A percentile compares a stretch with the other conserved stretches of the same genome.
These are phyloP conservation scores for Dasysyrphus albostriatus DNA, from an alignment of 2,888 invertebrate genomes.

Conservation along the genomic window DNA sequence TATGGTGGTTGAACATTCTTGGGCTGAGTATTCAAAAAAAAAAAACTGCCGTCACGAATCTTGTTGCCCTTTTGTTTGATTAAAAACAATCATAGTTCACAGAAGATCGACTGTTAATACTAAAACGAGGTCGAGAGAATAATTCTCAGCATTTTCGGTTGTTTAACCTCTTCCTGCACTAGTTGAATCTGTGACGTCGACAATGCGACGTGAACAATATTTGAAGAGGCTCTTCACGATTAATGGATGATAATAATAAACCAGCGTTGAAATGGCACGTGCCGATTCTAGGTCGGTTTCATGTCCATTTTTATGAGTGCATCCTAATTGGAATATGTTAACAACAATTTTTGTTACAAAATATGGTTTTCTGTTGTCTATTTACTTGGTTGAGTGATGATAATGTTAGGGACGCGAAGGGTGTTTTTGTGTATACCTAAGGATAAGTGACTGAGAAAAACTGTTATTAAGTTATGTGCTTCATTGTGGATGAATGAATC, in stretches of 20 bases:
- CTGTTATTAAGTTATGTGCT: slow-evolving; percentile 52
- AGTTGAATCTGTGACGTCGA: slow-evolving; percentile 35
- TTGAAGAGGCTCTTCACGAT: slow-evolving; percentile 66
- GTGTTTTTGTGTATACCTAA: not conserved
- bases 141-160: slow-evolving; percentile 13
- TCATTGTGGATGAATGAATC: slow-evolving; percentile 51
- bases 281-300: slow-evolving; percentile 40
- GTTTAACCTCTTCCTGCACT: not conserved
- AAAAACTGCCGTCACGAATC: not conserved
- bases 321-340: slow-evolving; percentile 64
- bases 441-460: slow-evolving; percentile 27
- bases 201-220: slow-evolving; percentile 26
- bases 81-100: slow-evolving; percentile 31
- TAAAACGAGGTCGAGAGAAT: slow-evolving; percentile 18
- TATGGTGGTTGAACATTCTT: slow-evolving; percentile 48
- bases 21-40: slow-evolving; percentile 16
- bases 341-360: slow-evolving; percentile 67
- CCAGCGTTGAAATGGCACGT: slow-evolving; percentile 65
- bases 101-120: not conserved
- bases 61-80: slow-evolving; percentile 48
- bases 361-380: slow-evolving; percentile 56
- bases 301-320: slow-evolving; percentile 50
- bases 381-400: slow-evolving; percentile 10
- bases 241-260: slow-evolving; percentile 63
- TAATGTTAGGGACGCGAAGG: slow-evolving; percentile 40